Evolutionary conservation across 2,797 vertebrate species (phyloP).

Genomic region (Acridotheres tristis): DNA sequence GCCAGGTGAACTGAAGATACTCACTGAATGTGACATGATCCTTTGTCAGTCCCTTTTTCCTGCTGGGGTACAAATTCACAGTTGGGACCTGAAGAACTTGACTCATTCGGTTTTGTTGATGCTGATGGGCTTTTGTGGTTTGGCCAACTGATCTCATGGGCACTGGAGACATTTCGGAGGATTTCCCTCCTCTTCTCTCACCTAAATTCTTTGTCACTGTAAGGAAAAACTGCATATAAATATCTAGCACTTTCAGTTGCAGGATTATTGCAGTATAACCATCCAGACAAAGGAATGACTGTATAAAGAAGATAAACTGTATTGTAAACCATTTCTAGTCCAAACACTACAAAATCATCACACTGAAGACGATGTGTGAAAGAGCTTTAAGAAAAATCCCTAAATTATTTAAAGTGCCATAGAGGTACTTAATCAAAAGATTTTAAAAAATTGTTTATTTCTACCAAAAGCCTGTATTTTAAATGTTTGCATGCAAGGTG

Average conservation of each 20-base stretch:
- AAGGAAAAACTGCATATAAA: background rate
- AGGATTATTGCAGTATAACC: constrained; percentile 3
- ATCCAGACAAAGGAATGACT: background rate
- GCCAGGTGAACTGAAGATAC: constrained; percentile 54
- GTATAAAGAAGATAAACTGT: background rate
- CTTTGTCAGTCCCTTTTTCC: constrained; percentile 89
- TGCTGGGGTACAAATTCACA: constrained; percentile 88
- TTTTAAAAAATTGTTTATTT: background rate
- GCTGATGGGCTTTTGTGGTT: constrained; percentile 78
- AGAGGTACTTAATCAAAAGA: background rate
- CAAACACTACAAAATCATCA: background rate
- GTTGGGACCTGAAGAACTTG: constrained; percentile 92
- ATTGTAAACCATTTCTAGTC: background rate
- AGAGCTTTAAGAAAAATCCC: background rate
- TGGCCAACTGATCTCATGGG: constrained; percentile 85
- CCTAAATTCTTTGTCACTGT: constrained; percentile 93
- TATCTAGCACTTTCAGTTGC: background rate
- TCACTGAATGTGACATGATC: constrained; percentile 84
- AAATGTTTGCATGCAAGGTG: background rate
- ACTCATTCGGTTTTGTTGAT: constrained; percentile 89
- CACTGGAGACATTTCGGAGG: constrained; percentile 90
- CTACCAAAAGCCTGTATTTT: background rate
- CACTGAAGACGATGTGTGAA: background rate
- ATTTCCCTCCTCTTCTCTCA: constrained; percentile 87
- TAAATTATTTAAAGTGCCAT: background rate